phyloP scores from a whole-genome alignment of 2,888 invertebrate genomes.

The Campopleginae sp. region DNA sequence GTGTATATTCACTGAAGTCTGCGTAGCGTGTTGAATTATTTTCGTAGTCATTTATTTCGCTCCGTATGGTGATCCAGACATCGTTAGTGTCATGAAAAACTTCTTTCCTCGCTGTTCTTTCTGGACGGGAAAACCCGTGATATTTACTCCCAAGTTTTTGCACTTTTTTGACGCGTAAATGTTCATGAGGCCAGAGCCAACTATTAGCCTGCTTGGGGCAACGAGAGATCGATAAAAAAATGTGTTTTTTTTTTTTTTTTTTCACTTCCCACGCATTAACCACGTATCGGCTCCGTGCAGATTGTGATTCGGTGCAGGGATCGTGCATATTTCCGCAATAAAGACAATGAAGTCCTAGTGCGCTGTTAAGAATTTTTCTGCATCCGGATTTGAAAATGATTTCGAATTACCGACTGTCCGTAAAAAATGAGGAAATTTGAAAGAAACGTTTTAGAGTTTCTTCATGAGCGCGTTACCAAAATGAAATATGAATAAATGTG shows the following conservation, averaged over 20 bases:
- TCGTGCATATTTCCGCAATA: background rate
- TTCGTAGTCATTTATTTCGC: background rate
- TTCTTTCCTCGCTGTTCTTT: background rate
- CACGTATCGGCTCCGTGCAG: background rate
- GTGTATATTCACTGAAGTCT: background rate
- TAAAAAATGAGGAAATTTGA: background rate
- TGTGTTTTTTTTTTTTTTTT: background rate
- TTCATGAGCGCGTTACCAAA: background rate
- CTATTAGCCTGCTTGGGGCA: background rate
- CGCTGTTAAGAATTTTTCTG: too few species aligned
- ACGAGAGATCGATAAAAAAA: background rate
- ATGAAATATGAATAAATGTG: background rate
- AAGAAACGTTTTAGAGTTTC: background rate
- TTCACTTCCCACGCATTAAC: background rate
- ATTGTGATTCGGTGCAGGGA: too few species aligned
- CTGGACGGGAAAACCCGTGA: background rate
- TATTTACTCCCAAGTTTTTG: background rate
- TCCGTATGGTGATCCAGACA: background rate
- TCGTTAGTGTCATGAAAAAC: conserved; percentile 5
- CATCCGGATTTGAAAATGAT: background rate
- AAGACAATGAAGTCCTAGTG: too few species aligned
- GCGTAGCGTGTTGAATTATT: conserved; percentile 5
- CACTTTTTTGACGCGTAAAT: background rate
- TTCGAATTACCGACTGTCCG: background rate
- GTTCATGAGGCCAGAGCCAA: background rate